Base-by-base conservation (phyloP, 2,888 invertebrate species). In the Ditylenchus weischeri region DNA sequence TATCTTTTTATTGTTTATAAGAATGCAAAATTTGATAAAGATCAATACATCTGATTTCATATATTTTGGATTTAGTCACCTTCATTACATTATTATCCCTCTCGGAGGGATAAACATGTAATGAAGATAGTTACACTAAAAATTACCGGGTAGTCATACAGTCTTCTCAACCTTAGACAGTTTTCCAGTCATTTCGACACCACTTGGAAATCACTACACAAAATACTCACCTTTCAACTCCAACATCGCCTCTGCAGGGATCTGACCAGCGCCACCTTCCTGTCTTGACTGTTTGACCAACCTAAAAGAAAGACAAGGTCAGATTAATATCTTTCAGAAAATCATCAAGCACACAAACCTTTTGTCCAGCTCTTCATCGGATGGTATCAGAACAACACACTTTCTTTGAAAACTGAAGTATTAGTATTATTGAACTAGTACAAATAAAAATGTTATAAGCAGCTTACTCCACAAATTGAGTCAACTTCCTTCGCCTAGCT, bases 171-270 rank as follows among this genome's bases (percentile, higher is more conserved):
- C 29, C 29, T 5, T 29, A 4, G 29, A 29, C 29, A 29, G 2
- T 29, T 29, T 5, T 29, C 29, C 2, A 29, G 29, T 5, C 29
- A 29, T 29, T 29, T 29, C 2, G 29, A 29, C 50, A 50, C 50
- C 50, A 23, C 10, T 18, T 7, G n/a, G n/a, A n/a, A n/a, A n/a
- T n/a, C n/a, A n/a, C n/a, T n/a, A n/a, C n/a, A n/a, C n/a, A n/a
- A n/a, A n/a, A n/a, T n/a, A n/a, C 23, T 23, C 38, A 94, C 95
- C 94, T 92, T 95, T 95, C 91, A 96, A 92, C 87, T 94, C 94
- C 87, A 92, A 88, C 84, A 95, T 88, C 83, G 92, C 91, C 84
- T 89, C 89, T 86, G 93, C 92, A 83, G 93, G 92, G 85, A 93
- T 89, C 84, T 92, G 93, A 85, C 90, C 90, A 15, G 58, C 64